Percentiles rank a stretch among this genome's conserved stretches.
Evolutionary conservation across 2,113 vertebrate species (phyloP).

Genomic region (Piaya cayana): DNA sequence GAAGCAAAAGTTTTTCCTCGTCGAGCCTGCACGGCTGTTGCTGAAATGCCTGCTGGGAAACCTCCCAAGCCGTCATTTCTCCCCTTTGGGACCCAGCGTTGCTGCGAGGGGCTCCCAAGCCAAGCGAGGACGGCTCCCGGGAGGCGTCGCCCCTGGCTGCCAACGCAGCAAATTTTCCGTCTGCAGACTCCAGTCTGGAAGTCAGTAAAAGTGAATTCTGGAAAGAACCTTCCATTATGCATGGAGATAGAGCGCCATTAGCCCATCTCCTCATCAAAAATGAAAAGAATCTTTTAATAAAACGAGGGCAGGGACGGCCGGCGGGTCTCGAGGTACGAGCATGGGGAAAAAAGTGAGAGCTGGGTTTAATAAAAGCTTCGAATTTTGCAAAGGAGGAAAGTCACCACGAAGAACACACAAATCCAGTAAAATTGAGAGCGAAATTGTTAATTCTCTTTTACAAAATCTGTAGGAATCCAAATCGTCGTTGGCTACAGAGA

Average conservation of each 20-base stretch:
- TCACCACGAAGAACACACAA: not conserved
- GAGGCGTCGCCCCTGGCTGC: not conserved
- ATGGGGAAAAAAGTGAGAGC: not conserved
- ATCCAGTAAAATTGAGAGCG: not conserved
- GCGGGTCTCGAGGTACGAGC: not conserved
- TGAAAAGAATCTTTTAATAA: not conserved
- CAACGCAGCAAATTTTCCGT: not conserved
- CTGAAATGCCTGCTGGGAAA: not conserved
- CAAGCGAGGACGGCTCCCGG: not conserved
- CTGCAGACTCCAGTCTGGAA: slow-evolving; percentile 1
- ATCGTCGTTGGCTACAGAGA: not conserved
- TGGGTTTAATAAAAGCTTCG: not conserved
- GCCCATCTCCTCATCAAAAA: not conserved
- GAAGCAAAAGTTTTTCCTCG: not conserved
- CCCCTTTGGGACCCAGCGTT: not conserved
- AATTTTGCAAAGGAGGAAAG: not conserved
- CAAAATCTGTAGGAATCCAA: not conserved
- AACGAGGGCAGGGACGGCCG: not conserved
- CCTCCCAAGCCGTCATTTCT: not conserved
- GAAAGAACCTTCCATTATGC: not conserved
- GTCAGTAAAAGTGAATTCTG: not conserved
- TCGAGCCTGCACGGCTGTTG: not conserved
- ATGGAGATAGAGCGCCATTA: not conserved
- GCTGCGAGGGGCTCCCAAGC: not conserved
- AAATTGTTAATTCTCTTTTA: not conserved